Percentiles rank a stretch among this genome's conserved stretches.
These are phyloP conservation scores for Dione juno DNA, from an alignment of 2,888 invertebrate species.

Conservation along the genomic window DNA sequence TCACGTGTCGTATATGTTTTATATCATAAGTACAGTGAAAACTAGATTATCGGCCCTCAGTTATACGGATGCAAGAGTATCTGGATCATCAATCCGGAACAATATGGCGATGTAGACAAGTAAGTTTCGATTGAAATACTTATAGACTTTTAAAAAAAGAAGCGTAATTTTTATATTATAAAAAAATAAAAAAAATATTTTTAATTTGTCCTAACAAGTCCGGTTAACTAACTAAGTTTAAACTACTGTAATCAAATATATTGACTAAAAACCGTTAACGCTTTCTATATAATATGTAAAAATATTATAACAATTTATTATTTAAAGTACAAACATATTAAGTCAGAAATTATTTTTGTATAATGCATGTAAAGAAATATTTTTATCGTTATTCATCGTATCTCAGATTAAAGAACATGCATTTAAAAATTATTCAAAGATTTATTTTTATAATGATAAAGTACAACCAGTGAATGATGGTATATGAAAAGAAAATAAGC, in stretches of 20 bases:
- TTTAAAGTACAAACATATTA: constrained; percentile 22
- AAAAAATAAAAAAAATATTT: no score
- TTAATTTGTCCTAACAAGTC: no score
- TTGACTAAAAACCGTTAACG: background rate
- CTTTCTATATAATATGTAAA: background rate
- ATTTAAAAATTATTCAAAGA: background rate
- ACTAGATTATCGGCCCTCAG: no score
- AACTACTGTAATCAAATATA: background rate
- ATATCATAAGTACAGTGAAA: no score
- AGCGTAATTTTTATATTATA: no score
- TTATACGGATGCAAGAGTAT: no score
- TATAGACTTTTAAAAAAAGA: no score
- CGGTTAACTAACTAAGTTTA: no score
- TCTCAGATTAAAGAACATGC: background rate
- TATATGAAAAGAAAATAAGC: background rate
- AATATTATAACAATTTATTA: constrained; percentile 9
- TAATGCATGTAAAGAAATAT: constrained; percentile 2
- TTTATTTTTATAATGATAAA: constrained; percentile 14
- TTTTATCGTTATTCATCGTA: background rate
- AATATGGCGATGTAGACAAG: no score
- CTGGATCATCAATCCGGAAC: no score
- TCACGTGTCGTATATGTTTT: background rate
- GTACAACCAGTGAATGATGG: background rate
- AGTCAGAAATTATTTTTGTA: constrained; percentile 20
- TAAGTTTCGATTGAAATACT: no score